Conservation (phyloP, 2,888 invertebrate genomes). For the Agriopis aurantiaria region DNA sequence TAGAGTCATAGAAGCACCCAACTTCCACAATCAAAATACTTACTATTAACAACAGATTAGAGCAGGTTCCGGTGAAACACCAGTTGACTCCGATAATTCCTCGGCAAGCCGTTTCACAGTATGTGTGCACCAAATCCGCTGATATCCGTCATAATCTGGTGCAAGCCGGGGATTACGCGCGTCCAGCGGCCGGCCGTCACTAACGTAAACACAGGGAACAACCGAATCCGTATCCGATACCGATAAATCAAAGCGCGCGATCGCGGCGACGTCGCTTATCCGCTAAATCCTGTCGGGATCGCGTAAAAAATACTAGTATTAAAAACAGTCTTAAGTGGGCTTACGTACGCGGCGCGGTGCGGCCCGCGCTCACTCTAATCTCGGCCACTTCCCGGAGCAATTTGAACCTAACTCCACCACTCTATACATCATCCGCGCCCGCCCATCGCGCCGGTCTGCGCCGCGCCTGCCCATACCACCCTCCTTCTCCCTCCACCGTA, state of each 20-base stretch:
- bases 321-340: conserved; percentile 91
- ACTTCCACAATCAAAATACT: conserved; percentile 57
- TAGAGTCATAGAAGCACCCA: not conserved
- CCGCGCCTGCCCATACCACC: conserved; percentile 61
- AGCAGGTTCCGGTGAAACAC: conserved; percentile 44
- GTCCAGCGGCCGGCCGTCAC: conserved; percentile 79
- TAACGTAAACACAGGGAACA: conserved; percentile 84
- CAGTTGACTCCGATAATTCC: conserved; percentile 58
- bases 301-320: conserved; percentile 90
- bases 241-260: conserved; percentile 86
- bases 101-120: conserved; percentile 68
- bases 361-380: conserved; percentile 89
- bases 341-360: conserved; percentile 88
- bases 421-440: conserved; percentile 90
- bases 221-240: conserved; percentile 80
- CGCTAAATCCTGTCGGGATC: conserved; percentile 86
- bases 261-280: conserved; percentile 83
- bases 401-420: conserved; percentile 91
- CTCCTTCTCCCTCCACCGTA: conserved; percentile 62
- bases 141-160: conserved; percentile 84
- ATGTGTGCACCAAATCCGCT: conserved; percentile 77
- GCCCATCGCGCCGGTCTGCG: conserved; percentile 79
- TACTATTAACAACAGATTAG: conserved; percentile 56
- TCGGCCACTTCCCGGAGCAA: conserved; percentile 92
- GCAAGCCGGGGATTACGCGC: conserved; percentile 81